Percentiles rank a stretch among this genome's conserved stretches.
Conservation (phyloP, 2,113 vertebrate species). For the Pygathrix nemaeus region DNA sequence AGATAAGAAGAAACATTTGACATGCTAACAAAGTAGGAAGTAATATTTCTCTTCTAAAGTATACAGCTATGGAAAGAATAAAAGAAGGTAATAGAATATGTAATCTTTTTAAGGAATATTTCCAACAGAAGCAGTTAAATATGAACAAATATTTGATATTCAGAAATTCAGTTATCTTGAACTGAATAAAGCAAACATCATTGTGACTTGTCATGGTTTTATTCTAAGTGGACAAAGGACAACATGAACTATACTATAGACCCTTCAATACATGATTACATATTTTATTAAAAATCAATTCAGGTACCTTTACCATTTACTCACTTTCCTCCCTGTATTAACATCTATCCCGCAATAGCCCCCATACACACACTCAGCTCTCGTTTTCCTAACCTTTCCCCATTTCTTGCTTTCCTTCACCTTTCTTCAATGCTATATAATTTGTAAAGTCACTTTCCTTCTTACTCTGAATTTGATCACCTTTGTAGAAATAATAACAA, state of each 20-base stretch:
- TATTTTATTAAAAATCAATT: neutral
- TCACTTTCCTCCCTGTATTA: neutral
- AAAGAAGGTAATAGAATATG: neutral
- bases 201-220: neutral
- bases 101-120: neutral
- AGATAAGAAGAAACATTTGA: constrained; percentile 6
- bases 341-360: accelerated
- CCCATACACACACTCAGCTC: neutral
- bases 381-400: neutral
- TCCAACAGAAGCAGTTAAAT: constrained; percentile 2
- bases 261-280: neutral
- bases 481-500: neutral
- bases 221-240: neutral
- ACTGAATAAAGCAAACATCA: constrained; percentile 1
- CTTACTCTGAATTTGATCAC: neutral
- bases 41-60: neutral
- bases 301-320: neutral
- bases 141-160: neutral
- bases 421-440: neutral
- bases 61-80: neutral
- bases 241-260: neutral
- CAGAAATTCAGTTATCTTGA: neutral
- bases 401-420: neutral
- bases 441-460: neutral
- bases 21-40: neutral